A percentile compares a stretch with the other conserved stretches of the same genome.
Conservation (phyloP, 1,140 invertebrate genomes). For the Cotesia glomerata region DNA sequence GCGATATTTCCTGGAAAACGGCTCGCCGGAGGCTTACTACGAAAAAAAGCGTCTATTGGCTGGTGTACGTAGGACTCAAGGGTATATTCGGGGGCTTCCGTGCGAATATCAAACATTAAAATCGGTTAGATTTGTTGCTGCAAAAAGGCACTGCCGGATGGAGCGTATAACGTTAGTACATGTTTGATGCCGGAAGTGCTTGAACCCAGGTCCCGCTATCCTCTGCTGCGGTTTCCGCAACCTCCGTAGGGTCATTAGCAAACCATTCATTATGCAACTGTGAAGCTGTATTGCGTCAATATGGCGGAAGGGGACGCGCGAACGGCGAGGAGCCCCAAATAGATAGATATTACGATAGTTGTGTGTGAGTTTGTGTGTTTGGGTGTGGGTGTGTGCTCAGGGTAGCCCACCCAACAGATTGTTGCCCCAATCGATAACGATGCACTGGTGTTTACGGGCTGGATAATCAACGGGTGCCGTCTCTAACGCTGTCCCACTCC, state of each 20-base stretch:
- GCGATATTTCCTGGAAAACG: constrained; percentile 8
- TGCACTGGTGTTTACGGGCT: constrained; percentile 49
- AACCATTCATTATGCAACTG: constrained; percentile 59
- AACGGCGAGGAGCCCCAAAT: neutral
- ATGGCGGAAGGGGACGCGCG: constrained; percentile 32
- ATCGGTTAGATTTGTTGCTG: constrained; percentile 16
- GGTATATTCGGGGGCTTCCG: neutral
- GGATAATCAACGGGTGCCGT: constrained; percentile 53
- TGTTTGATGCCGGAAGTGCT: constrained; percentile 57
- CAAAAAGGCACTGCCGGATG: constrained; percentile 22
- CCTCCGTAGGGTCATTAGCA: constrained; percentile 58
- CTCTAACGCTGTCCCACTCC: constrained; percentile 29
- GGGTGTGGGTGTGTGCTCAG: neutral
- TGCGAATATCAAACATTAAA: constrained; percentile 17
- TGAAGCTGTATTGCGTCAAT: constrained; percentile 56
- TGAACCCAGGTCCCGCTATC: constrained; percentile 38
- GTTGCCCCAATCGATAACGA: constrained; percentile 58
- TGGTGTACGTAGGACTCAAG: neutral
- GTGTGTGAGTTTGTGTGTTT: neutral
- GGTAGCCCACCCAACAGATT: constrained; percentile 43
- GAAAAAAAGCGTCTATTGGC: neutral
- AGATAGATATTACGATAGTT: neutral
- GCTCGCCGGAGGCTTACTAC: too few relatives aligned
- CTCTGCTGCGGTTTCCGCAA: constrained; percentile 55
- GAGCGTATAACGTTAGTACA: constrained; percentile 34